Evolutionary conservation across 1,140 invertebrate species (phyloP).

Genomic region (Drosophila nigrodunni): DNA sequence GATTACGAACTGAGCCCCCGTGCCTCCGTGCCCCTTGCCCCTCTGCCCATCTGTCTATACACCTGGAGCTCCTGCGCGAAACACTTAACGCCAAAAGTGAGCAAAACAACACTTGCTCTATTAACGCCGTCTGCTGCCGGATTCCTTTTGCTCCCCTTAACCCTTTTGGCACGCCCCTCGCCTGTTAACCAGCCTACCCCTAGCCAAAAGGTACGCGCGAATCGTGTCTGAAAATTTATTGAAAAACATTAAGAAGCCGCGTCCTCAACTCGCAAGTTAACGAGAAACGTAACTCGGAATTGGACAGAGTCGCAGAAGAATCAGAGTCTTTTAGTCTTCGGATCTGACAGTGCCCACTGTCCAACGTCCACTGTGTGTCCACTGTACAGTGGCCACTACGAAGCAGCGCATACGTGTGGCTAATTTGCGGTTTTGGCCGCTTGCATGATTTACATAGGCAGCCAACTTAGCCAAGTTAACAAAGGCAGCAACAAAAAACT

Average conservation of each 20-base stretch:
- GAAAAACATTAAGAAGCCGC: slow-evolving; percentile 66
- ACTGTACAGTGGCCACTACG: no score
- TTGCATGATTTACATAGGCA: slow-evolving; percentile 71
- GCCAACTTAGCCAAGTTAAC: slow-evolving; percentile 2
- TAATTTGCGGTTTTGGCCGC: slow-evolving; percentile 74
- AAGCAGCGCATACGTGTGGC: slow-evolving; percentile 58
- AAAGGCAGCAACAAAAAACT: slow-evolving; percentile 25
- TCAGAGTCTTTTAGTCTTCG: background rate
- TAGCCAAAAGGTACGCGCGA: slow-evolving; percentile 8
- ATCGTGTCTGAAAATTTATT: slow-evolving; percentile 70
- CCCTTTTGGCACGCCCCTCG: background rate
- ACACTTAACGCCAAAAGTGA: slow-evolving; percentile 84
- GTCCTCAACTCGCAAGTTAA: slow-evolving; percentile 43
- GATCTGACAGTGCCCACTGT: no score
- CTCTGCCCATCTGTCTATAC: background rate
- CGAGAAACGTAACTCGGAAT: slow-evolving; percentile 58
- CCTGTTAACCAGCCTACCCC: background rate
- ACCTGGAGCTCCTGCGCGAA: slow-evolving; percentile 54
- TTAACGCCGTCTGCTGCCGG: slow-evolving; percentile 65
- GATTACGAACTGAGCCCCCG: slow-evolving; percentile 45
- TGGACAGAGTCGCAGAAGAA: slow-evolving; percentile 2
- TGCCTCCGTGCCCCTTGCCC: background rate
- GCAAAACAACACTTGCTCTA: slow-evolving; percentile 84
- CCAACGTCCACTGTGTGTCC: no score
- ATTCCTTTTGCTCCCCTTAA: background rate